Evolutionary conservation across 2,113 vertebrate genomes (phyloP), one percentile per base, ranked within the genome.

Genomic region (Proteles cristata): DNA sequence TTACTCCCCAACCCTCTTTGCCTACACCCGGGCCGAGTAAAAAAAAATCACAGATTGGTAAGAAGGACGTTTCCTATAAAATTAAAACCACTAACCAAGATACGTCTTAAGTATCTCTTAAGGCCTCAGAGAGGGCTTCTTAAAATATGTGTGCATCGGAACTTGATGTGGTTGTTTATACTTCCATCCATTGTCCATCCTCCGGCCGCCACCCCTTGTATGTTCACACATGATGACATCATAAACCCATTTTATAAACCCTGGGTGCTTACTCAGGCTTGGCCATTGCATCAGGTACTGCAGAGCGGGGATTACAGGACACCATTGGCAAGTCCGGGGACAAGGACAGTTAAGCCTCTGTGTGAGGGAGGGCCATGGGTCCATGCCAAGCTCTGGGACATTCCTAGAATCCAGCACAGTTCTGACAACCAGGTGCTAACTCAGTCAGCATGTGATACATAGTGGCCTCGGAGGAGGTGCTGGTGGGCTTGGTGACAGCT

Each of bases 41-140:
- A 93, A 98, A 98, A 98, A 84, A 76, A 48, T 86, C 93, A 58
- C 35, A 85, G 92, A 93, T 61, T 0, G 96, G 25, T 71, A 90
- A 91, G 96, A 96, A 94, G 55, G 80, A 9, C 31, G 23, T 65
- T 39, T 66, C 53, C 16, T 83, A 91, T 76, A 81, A 97, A 98
- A 91, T 50, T 15, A 79, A 95, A 31, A 93, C 45, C 85, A 25
- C 1, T 3, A 1, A 11, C 85, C 80, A 12, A 89, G 8, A 35
- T 31, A n/a, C 12, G 53, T 43, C 17, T 8, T 61, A 61, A 61
- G 58, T 61, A 61, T 61, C 58, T 25, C 58, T 61, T 23, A 21
- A 23, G 58, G 21, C 58, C 58, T 61, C 58, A 33, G 74, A 74
- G 31, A 65, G 58, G 50, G 5, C 16, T 92, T 61, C 83, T 90